phyloP scores from a whole-genome alignment of 2,888 invertebrate genomes.

The Ectropis crepuscularia region DNA sequence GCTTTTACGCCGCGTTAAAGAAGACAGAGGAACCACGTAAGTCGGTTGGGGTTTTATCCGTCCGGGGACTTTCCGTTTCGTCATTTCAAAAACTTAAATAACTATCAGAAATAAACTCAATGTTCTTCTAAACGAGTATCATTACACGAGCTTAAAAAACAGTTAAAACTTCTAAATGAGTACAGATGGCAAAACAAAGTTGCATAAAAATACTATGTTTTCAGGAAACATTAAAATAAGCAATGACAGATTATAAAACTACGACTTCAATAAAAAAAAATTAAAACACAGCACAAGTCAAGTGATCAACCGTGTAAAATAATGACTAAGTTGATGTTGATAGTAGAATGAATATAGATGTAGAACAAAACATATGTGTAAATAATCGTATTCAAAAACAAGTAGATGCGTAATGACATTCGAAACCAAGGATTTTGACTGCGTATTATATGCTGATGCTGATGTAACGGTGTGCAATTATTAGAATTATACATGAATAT shows the following conservation, averaged over 20 bases:
- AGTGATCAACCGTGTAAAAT: constrained; percentile 15
- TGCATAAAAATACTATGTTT: constrained; percentile 24
- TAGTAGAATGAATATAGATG: neutral
- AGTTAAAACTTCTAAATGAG: constrained; percentile 8
- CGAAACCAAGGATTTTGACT: neutral
- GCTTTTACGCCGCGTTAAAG: constrained; percentile 50
- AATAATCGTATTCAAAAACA: constrained; percentile 5
- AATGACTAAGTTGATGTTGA: constrained; percentile 4
- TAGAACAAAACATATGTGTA: constrained; percentile 8
- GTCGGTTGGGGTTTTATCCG: constrained; percentile 41
- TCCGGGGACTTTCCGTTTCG: constrained; percentile 39
- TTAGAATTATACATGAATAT: neutral
- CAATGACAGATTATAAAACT: too few species aligned
- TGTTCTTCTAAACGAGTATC: neutral
- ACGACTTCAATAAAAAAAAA: constrained; percentile 3
- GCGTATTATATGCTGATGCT: neutral
- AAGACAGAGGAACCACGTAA: constrained; percentile 44
- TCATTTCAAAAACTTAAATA: constrained; percentile 38
- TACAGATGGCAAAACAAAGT: constrained; percentile 21
- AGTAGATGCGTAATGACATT: neutral
- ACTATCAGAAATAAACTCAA: neutral
- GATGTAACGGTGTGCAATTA: constrained; percentile 2
- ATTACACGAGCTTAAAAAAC: constrained; percentile 2
- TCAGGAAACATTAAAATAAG: constrained; percentile 17
- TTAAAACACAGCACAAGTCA: constrained; percentile 20